phyloP scores from a whole-genome alignment of 2,113 vertebrate species.

The Ascaphus truei region DNA sequence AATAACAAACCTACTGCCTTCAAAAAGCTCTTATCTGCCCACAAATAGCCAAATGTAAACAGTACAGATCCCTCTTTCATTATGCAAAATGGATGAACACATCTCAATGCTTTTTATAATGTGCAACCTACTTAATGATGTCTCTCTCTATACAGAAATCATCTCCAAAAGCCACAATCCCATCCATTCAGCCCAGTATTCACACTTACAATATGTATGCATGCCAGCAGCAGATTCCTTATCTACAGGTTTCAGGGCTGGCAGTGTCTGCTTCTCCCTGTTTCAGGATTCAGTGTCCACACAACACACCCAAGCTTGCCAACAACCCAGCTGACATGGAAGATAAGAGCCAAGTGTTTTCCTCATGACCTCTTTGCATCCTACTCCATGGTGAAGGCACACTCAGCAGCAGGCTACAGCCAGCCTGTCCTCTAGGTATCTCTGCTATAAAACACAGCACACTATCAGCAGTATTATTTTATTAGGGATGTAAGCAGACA shows the following conservation, averaged over 20 bases:
- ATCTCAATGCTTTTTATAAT: conserved; percentile 26
- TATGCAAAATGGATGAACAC: conserved; percentile 53
- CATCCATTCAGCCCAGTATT: conserved; percentile 27
- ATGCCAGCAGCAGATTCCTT: conserved; percentile 36
- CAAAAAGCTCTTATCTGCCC: too few relatives aligned
- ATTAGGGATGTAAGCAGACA: conserved; percentile 13
- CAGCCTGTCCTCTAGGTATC: conserved; percentile 44
- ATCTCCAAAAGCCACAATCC: not conserved
- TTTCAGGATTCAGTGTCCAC: not conserved
- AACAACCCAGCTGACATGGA: conserved; percentile 23
- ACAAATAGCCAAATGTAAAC: conserved; percentile 32
- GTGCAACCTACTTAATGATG: conserved; percentile 14
- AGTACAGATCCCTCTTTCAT: conserved; percentile 40
- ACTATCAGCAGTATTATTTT: conserved; percentile 2
- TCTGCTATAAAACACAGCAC: conserved; percentile 40
- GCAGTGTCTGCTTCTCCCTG: not conserved
- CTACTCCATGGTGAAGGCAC: conserved; percentile 44
- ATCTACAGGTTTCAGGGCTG: conserved; percentile 43
- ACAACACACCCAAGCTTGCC: conserved; percentile 19
- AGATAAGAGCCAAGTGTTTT: conserved; percentile 46
- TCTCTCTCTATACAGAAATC: conserved; percentile 39
- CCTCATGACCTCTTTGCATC: conserved; percentile 59
- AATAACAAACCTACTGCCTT: too few relatives aligned
- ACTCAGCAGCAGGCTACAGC: conserved; percentile 49
- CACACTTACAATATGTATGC: conserved; percentile 37